phyloP scores from a whole-genome alignment of 2,888 invertebrate genomes.

The Phyllotreta striolata region DNA sequence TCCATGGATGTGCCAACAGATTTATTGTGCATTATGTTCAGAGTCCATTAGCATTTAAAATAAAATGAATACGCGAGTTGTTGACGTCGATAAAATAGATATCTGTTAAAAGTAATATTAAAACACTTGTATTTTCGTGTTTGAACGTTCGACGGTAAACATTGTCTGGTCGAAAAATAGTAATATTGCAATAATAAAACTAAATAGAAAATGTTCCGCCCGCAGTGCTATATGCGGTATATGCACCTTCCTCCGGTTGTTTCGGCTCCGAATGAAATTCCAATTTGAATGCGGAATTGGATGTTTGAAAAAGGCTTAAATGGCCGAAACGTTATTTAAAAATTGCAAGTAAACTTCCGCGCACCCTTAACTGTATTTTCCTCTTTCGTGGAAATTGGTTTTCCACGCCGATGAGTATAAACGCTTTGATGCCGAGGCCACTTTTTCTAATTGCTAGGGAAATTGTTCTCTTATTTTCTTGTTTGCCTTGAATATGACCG shows the following conservation, averaged over 20 bases:
- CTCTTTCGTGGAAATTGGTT: constrained; percentile 25
- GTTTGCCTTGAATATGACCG: constrained; percentile 12
- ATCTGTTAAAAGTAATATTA: constrained; percentile 6
- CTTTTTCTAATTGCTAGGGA: constrained; percentile 15
- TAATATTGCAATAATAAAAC: too few relatives aligned
- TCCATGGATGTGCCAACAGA: constrained; percentile 17
- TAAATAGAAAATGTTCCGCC: too few relatives aligned
- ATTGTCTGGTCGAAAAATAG: too few relatives aligned
- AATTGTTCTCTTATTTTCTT: constrained; percentile 16
- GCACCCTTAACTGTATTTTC: constrained; percentile 14
- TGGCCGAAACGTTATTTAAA: constrained; percentile 20
- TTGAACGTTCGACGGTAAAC: too few relatives aligned
- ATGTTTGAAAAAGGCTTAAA: constrained; percentile 15
- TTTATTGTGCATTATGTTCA: constrained; percentile 22
- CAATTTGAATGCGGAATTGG: constrained; percentile 3
- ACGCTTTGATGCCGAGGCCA: constrained; percentile 10
- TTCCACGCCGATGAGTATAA: constrained; percentile 22
- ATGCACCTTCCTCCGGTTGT: too few relatives aligned
- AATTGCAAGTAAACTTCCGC: constrained; percentile 17
- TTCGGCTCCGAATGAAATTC: constrained; percentile 2
- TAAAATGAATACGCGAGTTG: neutral
- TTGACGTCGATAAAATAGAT: constrained; percentile 3
- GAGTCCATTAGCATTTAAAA: constrained; percentile 17
- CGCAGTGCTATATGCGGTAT: too few relatives aligned
- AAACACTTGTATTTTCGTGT: too few relatives aligned